Evolutionary conservation across 1,140 invertebrate species (phyloP), one percentile per base, ranked within the genome.

Genomic region (Trichonephila clavipes): DNA sequence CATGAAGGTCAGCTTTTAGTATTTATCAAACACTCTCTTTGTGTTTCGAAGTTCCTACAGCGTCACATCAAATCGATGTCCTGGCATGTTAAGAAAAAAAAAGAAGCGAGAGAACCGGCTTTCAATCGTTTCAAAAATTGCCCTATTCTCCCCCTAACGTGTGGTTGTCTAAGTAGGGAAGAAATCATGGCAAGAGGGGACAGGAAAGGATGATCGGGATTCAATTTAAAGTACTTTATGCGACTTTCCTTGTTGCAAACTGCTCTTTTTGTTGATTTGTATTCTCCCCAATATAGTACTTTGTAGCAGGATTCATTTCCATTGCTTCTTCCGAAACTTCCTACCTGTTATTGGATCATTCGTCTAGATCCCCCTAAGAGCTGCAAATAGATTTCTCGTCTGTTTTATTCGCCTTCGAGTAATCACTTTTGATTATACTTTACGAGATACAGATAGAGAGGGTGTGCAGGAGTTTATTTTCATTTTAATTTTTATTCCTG

Each of bases 181-280:
- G 82, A 83, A 83, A 83, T 77, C 51, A 24, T 59, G 44, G 82
- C n/a, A 83, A 51, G 59, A 88, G 62, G 59, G 21, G 64, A 40
- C 12, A 62, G 59, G n/a, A 40, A 51, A 81, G 72, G 82, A 59
- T 82, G 89, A 90, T 90, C 89, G 69, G 89, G 44, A 82, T 90
- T 82, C 89, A 90, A 90, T 90, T 90, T 89, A 82, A 81, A 90
- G 89, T 58, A 90, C 72, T 90, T 90, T 82, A 90, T 90, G 89
- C 77, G 89, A 90, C 89, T 90, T 90, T 82, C 61, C 89, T 34
- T 90, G 66, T 90, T 82, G 89, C 72, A 90, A 90, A 90, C 59
- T 69, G 66, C 51, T 90, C 69, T 90, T 90, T 82, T 90, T 81
- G 89, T 90, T 90, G 69, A 90, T 90, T 90, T 90, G 89, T 90